phyloP scores from a whole-genome alignment of 2,888 invertebrate species.

The Idaea biselata region DNA sequence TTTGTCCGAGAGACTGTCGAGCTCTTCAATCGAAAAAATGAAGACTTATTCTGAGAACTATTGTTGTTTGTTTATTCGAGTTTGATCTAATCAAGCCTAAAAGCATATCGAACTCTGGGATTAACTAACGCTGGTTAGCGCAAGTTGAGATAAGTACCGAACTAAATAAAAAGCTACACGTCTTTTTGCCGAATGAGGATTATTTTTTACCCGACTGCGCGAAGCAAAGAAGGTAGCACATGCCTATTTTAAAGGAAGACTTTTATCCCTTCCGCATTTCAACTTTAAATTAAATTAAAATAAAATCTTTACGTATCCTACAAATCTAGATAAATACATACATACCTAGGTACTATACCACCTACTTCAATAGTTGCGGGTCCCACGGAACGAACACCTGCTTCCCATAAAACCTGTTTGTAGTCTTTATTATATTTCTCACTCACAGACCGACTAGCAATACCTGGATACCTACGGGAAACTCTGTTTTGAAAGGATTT shows the following conservation, averaged over 20 bases:
- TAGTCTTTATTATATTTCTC: neutral
- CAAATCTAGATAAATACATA: neutral
- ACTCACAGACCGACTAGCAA: neutral
- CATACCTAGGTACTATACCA: neutral
- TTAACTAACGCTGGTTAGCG: neutral
- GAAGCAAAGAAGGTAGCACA: no score
- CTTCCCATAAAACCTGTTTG: neutral
- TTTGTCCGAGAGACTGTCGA: no score
- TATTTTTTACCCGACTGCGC: no score
- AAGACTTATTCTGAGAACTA: no score
- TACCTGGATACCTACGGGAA: neutral
- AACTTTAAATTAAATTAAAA: neutral
- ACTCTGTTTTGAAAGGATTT: neutral
- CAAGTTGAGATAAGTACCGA: neutral
- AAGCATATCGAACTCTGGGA: neutral
- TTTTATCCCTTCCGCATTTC: neutral
- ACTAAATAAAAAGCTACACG: no score
- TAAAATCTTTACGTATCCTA: neutral
- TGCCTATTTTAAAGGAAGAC: neutral
- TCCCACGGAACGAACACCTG: neutral
- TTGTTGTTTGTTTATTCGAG: no score
- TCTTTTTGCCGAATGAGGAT: no score
- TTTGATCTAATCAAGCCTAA: no score
- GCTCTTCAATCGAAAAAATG: no score
- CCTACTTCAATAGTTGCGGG: neutral